Evolutionary conservation across 2,888 invertebrate species (phyloP).

Genomic region (Ligdia adustata): DNA sequence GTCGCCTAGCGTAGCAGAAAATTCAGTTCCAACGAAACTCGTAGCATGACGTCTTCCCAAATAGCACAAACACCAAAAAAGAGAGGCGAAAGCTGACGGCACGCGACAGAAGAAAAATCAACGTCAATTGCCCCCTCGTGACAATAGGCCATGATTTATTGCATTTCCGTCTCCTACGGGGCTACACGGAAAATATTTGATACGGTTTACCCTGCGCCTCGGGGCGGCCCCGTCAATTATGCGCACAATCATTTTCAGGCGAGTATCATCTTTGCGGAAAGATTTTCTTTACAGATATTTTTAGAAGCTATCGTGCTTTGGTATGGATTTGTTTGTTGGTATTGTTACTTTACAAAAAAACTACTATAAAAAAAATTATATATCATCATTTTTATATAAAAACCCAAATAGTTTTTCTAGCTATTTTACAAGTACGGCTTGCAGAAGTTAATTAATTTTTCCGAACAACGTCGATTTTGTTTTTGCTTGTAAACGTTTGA

Average conservation of each 20-base stretch:
- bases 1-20: conserved; percentile 1
- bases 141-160: conserved; percentile 75
- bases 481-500: too few species aligned
- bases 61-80: conserved; percentile 38
- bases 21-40: conserved; percentile 2
- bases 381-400: too few species aligned
- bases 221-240: conserved; percentile 45
- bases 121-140: conserved; percentile 66
- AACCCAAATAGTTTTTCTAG: too few species aligned
- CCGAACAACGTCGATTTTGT: too few species aligned
- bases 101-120: conserved; percentile 60
- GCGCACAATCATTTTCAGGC: conserved; percentile 41
- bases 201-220: conserved; percentile 52
- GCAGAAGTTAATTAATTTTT: too few species aligned
- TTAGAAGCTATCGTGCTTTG: too few species aligned
- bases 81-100: conserved; percentile 33
- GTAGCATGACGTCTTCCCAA: conserved; percentile 19
- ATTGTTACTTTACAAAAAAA: too few species aligned
- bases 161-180: conserved; percentile 56
- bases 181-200: conserved; percentile 44
- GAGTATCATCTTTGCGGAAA: conserved; percentile 32
- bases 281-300: too few species aligned
- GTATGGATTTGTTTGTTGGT: too few species aligned
- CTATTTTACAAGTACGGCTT: too few species aligned
- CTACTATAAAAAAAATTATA: too few species aligned